Evolutionary conservation across 2,113 vertebrate genomes (phyloP), one percentile per base, ranked within the genome.

Genomic region (Helogale parvula): DNA sequence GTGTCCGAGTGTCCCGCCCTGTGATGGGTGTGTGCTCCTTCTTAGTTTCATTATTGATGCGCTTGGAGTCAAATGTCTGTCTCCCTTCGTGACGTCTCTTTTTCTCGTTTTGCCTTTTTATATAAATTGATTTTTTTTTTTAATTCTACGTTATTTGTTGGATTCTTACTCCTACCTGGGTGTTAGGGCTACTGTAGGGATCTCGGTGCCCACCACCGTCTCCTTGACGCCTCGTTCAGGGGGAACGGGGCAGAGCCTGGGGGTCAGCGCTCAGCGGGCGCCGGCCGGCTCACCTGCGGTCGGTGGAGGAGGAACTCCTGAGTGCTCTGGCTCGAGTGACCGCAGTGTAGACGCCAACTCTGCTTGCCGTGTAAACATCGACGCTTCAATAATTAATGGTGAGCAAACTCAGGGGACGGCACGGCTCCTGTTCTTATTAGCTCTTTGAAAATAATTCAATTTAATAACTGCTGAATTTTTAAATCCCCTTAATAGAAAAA

Each of bases 21-120:
- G 27, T 9, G 7, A 3, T 2, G 5, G 71, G 29, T 47, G 13
- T 31, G 45, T 23, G 2, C 7, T 27, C 38, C 8, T 45, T 14
- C 4, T 23, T 76, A 0, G 2, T 17, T 3, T 15, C 2, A 3
- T 35, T 1, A 27, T 5, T 4, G 33, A 38, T 0, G 17, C 0
- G 0, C 17, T 2, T 38, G 68, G 19, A 25, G 35, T 33, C 0
- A 1, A 12, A 4, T 15, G 23, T 65, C 31, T 25, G 23, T 23
- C 19, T 54, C 2, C 11, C 11, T 60, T 88, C 31, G 38, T 25
- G 38, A 27, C 1, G 8, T 9, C 8, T 17, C 8, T 38, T 31
- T n/a, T 57, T 57, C 41, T 54, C 8, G 15, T 19, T 65, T 12
- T 50, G 45, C 57, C 45, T 68, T 84, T 19, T 72, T n/a, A 27